Evolutionary conservation across 23 tunicate genomes (phyloP), one percentile per base, ranked within the genome.

Genomic region (Botrylloides violaceus): DNA sequence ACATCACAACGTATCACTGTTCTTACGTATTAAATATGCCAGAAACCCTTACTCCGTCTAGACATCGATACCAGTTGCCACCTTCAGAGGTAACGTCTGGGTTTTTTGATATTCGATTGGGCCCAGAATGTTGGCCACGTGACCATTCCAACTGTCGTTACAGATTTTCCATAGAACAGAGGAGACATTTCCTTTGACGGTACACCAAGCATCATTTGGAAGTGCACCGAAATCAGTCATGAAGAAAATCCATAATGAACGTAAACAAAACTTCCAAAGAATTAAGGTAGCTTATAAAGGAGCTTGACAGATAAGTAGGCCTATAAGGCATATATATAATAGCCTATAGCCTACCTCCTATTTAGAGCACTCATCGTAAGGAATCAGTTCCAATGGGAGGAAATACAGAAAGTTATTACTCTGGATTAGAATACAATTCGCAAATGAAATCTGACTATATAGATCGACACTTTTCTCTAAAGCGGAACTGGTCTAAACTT

Each of bases 141-240:
- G 7, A 21, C 21, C 43, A 15, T 1, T 33, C 15, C 58, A n/a
- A n/a, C 23, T 49, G 29, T 74, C 43, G 9, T 37, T 15, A 43
- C 66, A 81, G 86, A 81, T 81, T 9, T 81, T 81, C 55, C 86
- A 81, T 64, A 35, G 75, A 5, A 81, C 86, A 1, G 80, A 81
- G 34, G 55, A 6, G 32, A 73, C 73, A 74, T 81, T 43, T 57
- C 86, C 86, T 2, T 38, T 60, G 55, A 81, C 81, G 25, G 59
- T 81, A 29, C 81, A 70, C 19, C 86, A 81, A 35, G 86, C 86
- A 19, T 81, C 86, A 20, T 81, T 81, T 2, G 86, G 86, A 18
- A 39, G 66, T 6, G 29, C 30, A 21, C 78, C 74, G 18, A 58
- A 61, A n/a, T n/a, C 35, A 26, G 33, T 65, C 9, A 81, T 78